Evolutionary conservation across 2,888 invertebrate species (phyloP).

Genomic region (Synergus laeviventris): DNA sequence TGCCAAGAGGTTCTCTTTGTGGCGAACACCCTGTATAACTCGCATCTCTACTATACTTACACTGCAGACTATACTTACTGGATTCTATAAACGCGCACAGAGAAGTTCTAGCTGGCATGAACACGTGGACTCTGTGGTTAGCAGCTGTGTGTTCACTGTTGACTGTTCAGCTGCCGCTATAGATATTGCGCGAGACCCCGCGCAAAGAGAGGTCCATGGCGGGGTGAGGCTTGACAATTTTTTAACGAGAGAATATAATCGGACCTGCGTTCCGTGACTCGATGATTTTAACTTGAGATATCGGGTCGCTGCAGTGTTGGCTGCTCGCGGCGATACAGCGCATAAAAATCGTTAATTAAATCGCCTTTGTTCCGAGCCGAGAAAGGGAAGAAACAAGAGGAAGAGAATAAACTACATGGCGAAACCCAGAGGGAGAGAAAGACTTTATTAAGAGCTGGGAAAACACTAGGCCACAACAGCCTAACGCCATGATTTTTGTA

Average conservation of each 20-base stretch:
- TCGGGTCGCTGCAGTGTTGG: slow-evolving; percentile 14
- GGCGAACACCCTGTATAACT: not conserved
- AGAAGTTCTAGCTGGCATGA: slow-evolving; percentile 22
- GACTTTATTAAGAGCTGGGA: slow-evolving; percentile 36
- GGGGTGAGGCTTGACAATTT: slow-evolving; percentile 30
- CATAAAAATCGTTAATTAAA: slow-evolving; percentile 39
- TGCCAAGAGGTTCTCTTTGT: slow-evolving; percentile 12
- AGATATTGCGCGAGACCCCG: slow-evolving; percentile 23
- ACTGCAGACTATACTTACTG: not conserved
- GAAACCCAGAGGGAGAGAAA: slow-evolving; percentile 31
- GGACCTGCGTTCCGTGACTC: slow-evolving; percentile 33
- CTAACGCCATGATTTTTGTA: slow-evolving; percentile 20
- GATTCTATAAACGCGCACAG: slow-evolving; percentile 25
- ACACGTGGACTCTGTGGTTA: slow-evolving; percentile 25
- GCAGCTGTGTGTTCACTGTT: slow-evolving; percentile 29
- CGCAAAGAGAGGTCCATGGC: not conserved
- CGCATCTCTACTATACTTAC: not conserved
- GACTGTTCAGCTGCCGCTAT: slow-evolving; percentile 20
- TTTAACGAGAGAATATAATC: slow-evolving; percentile 37
- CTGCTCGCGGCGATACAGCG: slow-evolving; percentile 24
- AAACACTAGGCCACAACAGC: slow-evolving; percentile 1
- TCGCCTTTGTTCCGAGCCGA: slow-evolving; percentile 36
- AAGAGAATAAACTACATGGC: slow-evolving; percentile 14
- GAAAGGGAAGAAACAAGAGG: slow-evolving; percentile 28
- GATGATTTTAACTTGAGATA: slow-evolving; percentile 37